Conservation (phyloP, 2,797 vertebrate species). For the Enteromius viviparus region DNA sequence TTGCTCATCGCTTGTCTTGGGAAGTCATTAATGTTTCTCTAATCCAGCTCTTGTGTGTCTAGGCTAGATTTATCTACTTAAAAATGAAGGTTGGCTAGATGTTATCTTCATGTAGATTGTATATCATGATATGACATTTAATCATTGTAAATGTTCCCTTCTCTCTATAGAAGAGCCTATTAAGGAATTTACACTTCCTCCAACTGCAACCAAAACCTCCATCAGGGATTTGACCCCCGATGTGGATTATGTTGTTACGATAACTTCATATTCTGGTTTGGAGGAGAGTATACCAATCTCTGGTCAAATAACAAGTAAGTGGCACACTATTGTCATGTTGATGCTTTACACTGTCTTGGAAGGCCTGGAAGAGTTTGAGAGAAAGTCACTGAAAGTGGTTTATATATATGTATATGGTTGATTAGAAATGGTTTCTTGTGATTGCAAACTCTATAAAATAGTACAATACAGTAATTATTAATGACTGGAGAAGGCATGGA, state of each 20-base stretch:
- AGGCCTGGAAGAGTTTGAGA: neutral
- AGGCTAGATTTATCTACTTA: slow-evolving; percentile 32
- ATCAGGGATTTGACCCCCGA: slow-evolving; percentile 87
- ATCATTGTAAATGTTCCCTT: slow-evolving; percentile 7
- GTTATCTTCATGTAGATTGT: slow-evolving; percentile 49
- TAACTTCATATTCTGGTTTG: slow-evolving; percentile 82
- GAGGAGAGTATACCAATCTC: slow-evolving; percentile 90
- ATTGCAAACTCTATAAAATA: neutral
- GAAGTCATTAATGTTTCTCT: slow-evolving; percentile 26
- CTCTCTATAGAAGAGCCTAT: slow-evolving; percentile 81
- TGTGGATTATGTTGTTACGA: slow-evolving; percentile 86
- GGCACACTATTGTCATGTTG: neutral
- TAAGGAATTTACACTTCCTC: slow-evolving; percentile 86
- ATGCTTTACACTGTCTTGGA: neutral
- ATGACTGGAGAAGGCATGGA: neutral
- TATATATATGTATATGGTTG: neutral
- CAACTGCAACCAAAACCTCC: slow-evolving; percentile 83
- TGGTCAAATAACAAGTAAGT: slow-evolving; percentile 94
- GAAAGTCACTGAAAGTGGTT: neutral
- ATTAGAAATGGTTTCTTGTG: neutral
- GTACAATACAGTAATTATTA: neutral
- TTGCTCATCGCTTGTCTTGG: slow-evolving; percentile 19
- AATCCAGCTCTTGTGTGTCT: slow-evolving; percentile 34
- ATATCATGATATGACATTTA: slow-evolving; percentile 1
- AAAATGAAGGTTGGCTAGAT: neutral